Conservation (phyloP, 1,140 invertebrate species). For the Bombus superbus region DNA sequence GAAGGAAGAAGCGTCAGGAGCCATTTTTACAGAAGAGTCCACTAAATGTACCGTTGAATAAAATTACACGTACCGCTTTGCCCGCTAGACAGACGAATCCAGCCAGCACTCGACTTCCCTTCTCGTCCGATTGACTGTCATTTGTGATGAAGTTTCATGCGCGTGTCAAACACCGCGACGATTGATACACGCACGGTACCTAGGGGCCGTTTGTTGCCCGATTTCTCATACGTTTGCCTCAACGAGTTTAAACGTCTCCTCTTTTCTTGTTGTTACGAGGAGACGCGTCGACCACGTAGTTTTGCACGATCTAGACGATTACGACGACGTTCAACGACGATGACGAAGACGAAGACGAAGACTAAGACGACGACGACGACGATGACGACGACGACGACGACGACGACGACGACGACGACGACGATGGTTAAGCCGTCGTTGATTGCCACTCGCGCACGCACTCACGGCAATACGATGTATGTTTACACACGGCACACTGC, state of each 20-base stretch:
- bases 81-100: conserved; percentile 59
- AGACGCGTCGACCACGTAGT: neutral
- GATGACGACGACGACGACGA: conserved; percentile 18
- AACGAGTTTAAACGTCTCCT: neutral
- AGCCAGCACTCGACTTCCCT: conserved; percentile 56
- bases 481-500: conserved; percentile 59
- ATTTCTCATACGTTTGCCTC: conserved; percentile 8
- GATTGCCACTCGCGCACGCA: conserved; percentile 47
- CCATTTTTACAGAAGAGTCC: conserved; percentile 67
- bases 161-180: conserved; percentile 41
- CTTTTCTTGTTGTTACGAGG: neutral
- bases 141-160: conserved; percentile 60
- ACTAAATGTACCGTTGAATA: conserved; percentile 45
- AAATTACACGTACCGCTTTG: conserved; percentile 45
- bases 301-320: neutral
- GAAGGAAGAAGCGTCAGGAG: conserved; percentile 34
- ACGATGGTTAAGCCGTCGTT: conserved; percentile 29
- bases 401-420: conserved; percentile 16
- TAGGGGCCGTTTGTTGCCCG: conserved; percentile 35
- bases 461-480: conserved; percentile 51
- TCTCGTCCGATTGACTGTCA: conserved; percentile 54
- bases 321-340: conserved; percentile 15
- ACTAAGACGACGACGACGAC: neutral
- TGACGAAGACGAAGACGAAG: neutral
- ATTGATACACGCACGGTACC: conserved; percentile 25